Conservation (phyloP, 2,113 vertebrate species). For the Lycaon pictus region DNA sequence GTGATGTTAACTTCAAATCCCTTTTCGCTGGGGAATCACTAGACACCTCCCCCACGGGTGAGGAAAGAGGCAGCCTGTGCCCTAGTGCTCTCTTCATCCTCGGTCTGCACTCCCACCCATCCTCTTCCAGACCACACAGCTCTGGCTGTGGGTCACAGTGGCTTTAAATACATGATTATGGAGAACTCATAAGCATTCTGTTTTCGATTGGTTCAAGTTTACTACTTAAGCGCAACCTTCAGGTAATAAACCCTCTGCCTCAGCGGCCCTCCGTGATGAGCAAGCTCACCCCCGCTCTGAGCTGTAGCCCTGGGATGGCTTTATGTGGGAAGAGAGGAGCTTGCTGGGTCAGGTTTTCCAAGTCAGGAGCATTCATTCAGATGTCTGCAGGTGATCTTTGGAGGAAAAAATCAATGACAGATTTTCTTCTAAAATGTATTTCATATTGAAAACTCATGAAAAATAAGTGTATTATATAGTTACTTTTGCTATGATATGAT, state of each 20-base stretch:
- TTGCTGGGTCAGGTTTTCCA: neutral
- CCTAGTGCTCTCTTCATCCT: slow-evolving; percentile 52
- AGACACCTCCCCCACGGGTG: neutral
- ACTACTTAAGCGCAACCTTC: neutral
- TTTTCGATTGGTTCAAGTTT: neutral
- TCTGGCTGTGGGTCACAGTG: neutral
- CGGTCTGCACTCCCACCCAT: neutral
- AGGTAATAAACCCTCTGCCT: neutral
- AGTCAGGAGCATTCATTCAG: neutral
- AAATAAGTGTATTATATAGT: neutral
- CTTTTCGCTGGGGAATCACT: neutral
- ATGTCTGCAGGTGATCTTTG: neutral
- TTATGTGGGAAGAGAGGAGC: neutral
- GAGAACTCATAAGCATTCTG: neutral
- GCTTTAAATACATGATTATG: slow-evolving; percentile 11
- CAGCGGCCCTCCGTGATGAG: neutral
- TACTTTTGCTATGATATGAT: neutral
- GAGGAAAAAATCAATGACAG: neutral
- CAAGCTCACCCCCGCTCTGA: neutral
- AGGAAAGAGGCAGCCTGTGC: neutral
- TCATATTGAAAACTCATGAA: neutral
- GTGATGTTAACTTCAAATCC: neutral
- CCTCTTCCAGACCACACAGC: neutral
- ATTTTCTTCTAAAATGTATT: neutral
- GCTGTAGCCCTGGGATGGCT: neutral